Percentiles rank a stretch among this genome's conserved stretches.
Conservation (phyloP, 2,113 vertebrate species). For the Microcebus jonahi region DNA sequence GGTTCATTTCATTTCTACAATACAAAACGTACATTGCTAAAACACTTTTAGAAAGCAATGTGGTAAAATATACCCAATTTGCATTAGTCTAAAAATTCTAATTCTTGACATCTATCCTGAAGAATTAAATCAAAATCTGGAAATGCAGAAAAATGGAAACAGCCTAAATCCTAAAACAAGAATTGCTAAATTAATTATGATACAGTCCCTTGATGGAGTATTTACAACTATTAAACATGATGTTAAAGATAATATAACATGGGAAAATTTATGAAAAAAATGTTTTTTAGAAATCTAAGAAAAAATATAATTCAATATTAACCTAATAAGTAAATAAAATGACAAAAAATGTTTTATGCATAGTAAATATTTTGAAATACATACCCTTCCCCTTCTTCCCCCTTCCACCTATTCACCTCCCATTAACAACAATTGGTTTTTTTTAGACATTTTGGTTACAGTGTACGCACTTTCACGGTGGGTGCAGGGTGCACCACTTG, state of each 20-base stretch:
- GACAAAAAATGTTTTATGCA: background rate
- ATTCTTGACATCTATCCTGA: background rate
- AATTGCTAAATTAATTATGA: background rate
- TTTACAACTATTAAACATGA: background rate
- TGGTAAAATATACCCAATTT: background rate
- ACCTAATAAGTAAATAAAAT: slow-evolving; percentile 23
- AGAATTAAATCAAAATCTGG: slow-evolving; percentile 36
- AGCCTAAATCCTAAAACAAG: background rate
- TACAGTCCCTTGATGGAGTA: background rate
- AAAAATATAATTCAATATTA: background rate
- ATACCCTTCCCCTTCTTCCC: no score
- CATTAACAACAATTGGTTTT: no score
- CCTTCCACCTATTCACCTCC: no score
- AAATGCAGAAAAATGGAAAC: background rate
- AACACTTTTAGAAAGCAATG: background rate
- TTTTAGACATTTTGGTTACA: no score
- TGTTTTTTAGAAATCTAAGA: background rate
- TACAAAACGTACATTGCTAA: background rate
- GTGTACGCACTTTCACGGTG: no score
- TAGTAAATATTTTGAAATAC: background rate
- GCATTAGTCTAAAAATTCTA: background rate
- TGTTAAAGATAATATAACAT: background rate
- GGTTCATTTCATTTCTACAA: background rate
- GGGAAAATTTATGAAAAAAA: background rate
- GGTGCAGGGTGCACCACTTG: no score